phyloP scores from a whole-genome alignment of 2,888 invertebrate species.

The Rhodophaea formosa region DNA sequence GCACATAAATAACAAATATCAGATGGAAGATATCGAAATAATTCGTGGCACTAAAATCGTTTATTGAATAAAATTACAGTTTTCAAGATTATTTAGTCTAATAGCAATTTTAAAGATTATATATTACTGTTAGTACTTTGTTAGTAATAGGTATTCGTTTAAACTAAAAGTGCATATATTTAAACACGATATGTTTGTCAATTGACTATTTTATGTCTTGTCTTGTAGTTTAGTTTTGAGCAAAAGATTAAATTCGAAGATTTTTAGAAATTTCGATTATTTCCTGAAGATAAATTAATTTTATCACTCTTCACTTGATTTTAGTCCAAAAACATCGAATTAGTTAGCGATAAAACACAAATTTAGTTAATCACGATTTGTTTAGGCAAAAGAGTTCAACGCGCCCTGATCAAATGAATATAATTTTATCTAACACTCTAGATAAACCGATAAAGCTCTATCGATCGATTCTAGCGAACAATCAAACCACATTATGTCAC shows the following conservation, averaged over 20 bases:
- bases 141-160: no score
- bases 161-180: not conserved
- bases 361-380: constrained; percentile 20
- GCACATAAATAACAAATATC: no score
- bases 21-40: no score
- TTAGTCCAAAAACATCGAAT: not conserved
- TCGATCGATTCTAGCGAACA: constrained; percentile 58
- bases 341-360: not conserved
- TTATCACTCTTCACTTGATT: not conserved
- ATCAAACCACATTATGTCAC: constrained; percentile 50
- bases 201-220: not conserved
- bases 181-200: not conserved
- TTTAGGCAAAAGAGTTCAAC: constrained; percentile 73
- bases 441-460: constrained; percentile 50
- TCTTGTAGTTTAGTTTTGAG: not conserved
- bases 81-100: no score
- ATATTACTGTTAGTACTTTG: no score
- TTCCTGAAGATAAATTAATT: not conserved
- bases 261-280: not conserved
- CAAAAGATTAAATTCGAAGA: not conserved
- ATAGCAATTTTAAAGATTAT: no score
- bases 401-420: constrained; percentile 52
- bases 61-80: no score
- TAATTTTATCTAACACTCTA: constrained; percentile 54
- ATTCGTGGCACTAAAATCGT: no score